These are phyloP conservation scores for Hyla sarda DNA, from an alignment of 2,113 vertebrate species.

Conservation along the genomic window DNA sequence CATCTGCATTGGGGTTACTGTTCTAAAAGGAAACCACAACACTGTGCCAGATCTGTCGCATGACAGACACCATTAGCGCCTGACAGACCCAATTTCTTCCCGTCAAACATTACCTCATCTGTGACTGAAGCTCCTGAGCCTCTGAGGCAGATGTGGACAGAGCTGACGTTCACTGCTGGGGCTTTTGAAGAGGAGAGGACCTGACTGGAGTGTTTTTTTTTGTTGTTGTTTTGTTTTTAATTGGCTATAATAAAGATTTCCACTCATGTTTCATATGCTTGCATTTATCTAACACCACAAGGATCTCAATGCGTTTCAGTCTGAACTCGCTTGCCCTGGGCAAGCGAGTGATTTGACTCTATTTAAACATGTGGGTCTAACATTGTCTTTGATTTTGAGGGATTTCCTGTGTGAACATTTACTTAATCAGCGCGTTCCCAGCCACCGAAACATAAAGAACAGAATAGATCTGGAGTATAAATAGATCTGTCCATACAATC, in stretches of 20 bases:
- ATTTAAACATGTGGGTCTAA: constrained; percentile 51
- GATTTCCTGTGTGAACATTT: constrained; percentile 51
- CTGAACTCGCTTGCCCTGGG: constrained; percentile 34
- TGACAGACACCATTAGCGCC: no score
- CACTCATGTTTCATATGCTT: constrained; percentile 46
- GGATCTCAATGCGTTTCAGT: constrained; percentile 15
- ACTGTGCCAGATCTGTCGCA: no score
- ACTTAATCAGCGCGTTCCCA: constrained; percentile 19
- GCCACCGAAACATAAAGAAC: background rate
- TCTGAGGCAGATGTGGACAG: no score
- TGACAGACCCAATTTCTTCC: no score
- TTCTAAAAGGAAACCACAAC: no score
- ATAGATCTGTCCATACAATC: constrained; percentile 2
- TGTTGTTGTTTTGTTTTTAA: background rate
- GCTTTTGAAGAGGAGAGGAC: background rate
- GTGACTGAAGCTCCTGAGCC: no score
- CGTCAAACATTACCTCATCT: no score
- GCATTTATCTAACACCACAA: constrained; percentile 39
- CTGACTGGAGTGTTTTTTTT: background rate
- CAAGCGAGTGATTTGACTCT: constrained; percentile 33
- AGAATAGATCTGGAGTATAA: constrained; percentile 29
- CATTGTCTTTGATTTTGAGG: constrained; percentile 28
- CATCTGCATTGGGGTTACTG: no score
- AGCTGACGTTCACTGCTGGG: no score
- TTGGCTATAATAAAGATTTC: background rate